These are phyloP conservation scores for Carcina quercana DNA, from an alignment of 2,888 invertebrate species.

Conservation along the genomic window DNA sequence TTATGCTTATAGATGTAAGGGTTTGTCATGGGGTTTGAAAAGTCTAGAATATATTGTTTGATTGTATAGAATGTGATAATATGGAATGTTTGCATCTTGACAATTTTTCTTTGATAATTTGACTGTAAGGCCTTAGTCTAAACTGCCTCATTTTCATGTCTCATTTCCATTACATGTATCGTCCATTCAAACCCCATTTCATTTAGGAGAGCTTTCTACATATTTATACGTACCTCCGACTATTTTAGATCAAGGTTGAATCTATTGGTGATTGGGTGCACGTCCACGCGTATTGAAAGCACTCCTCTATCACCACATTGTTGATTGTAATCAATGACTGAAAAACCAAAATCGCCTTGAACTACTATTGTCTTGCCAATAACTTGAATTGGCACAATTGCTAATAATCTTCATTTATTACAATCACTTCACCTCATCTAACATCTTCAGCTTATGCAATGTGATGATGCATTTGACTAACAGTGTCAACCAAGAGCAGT, in stretches of 20 bases:
- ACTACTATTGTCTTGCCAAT: slow-evolving; percentile 14
- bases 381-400: slow-evolving; percentile 29
- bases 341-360: slow-evolving; percentile 12
- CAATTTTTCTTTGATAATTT: slow-evolving; percentile 62
- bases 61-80: slow-evolving; percentile 39
- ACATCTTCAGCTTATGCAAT: slow-evolving; percentile 59
- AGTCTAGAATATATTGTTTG: slow-evolving; percentile 62
- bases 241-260: slow-evolving; percentile 19
- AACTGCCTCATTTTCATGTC: slow-evolving; percentile 52
- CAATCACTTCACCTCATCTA: slow-evolving; percentile 60
- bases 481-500: slow-evolving; percentile 44
- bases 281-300: slow-evolving; percentile 62
- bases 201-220: slow-evolving; percentile 64
- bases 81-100: slow-evolving; percentile 75
- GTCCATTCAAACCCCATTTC: slow-evolving; percentile 74
- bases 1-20: slow-evolving; percentile 45
- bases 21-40: slow-evolving; percentile 72
- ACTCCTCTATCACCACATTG: slow-evolving; percentile 52
- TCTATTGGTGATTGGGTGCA: slow-evolving; percentile 66
- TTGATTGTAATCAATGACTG: slow-evolving; percentile 55
- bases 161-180: slow-evolving; percentile 41
- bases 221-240: slow-evolving; percentile 6
- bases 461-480: slow-evolving; percentile 65
- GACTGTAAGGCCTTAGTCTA: slow-evolving; percentile 40
- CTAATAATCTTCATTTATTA: slow-evolving; percentile 47